Conservation (phyloP, 2,888 invertebrate species). For the Eupelmus urozonus region DNA sequence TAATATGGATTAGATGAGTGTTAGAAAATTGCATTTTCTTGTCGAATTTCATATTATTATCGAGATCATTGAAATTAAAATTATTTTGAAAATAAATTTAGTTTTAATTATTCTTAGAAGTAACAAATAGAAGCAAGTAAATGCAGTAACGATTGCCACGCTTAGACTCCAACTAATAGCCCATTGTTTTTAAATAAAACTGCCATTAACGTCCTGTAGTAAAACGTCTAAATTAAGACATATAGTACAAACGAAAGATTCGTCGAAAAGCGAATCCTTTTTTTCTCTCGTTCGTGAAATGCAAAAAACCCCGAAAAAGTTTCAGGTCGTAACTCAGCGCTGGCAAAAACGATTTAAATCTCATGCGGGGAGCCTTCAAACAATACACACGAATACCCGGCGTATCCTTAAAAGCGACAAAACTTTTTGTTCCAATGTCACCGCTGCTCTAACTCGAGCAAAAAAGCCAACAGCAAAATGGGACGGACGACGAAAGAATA, state of each 20-base stretch:
- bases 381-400: constrained; percentile 48
- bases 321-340: constrained; percentile 47
- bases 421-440: constrained; percentile 52
- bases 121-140: too few relatives aligned
- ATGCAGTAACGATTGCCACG: too few relatives aligned
- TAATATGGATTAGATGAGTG: too few relatives aligned
- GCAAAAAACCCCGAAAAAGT: constrained; percentile 32
- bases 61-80: neutral
- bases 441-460: constrained; percentile 34
- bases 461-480: constrained; percentile 38
- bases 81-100: too few relatives aligned
- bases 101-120: too few relatives aligned
- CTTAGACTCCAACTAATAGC: too few relatives aligned
- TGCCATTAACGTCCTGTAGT: neutral
- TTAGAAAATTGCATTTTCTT: neutral
- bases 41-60: neutral
- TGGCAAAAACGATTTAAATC: constrained; percentile 54
- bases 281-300: constrained; percentile 27
- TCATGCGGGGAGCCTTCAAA: constrained; percentile 38
- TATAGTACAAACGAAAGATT: constrained; percentile 35
- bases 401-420: constrained; percentile 51
- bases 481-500: constrained; percentile 37
- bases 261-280: constrained; percentile 14
- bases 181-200: constrained; percentile 1
- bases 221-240: constrained; percentile 52